Evolutionary conservation across 2,113 vertebrate genomes (phyloP), one percentile per base, ranked within the genome.

Genomic region (Pimephales promelas): DNA sequence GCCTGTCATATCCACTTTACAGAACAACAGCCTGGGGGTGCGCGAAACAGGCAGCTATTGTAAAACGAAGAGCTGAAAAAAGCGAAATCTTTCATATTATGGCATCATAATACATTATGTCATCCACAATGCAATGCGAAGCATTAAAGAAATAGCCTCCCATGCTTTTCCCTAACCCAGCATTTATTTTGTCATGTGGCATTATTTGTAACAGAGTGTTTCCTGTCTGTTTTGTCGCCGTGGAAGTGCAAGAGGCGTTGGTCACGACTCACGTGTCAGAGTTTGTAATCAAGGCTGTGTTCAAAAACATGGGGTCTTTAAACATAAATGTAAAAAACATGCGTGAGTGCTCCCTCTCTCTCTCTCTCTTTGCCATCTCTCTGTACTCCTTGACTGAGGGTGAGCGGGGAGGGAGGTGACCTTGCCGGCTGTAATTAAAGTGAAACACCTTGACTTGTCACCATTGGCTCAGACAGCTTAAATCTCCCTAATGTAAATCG

Each of bases 361-460:
- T 59, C 80, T 36, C 54, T 86, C 84, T 68, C 71, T 74, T 77
- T 78, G 83, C 83, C 84, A 85, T 89, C 84, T 90, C 90, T 88
- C 89, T 84, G 77, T 70, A 45, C 81, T 89, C 79, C 87, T 84
- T 83, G 85, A 76, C 89, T 86, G 89, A 89, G 90, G 92, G 91
- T 84, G 88, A 92, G 90, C 86, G 80, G 87, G 91, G 90, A 82
- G 91, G 92, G 90, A 92, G 92, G 92, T 95, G 94, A 94, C 94
- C 94, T 94, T 94, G 93, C 92, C 90, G 89, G 52, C 87, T 93
- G 93, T 95, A 95, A 94, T 95, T 95, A 94, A 95, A 94, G 93
- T 92, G 94, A 94, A 94, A 94, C 94, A 94, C 94, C 94, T 94
- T 95, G 94, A 94, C 94, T 92, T 95, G 94, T 95, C 94, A 95